These are phyloP conservation scores for Heliconius aoede DNA, from an alignment of 2,888 invertebrate species.

Conservation along the genomic window DNA sequence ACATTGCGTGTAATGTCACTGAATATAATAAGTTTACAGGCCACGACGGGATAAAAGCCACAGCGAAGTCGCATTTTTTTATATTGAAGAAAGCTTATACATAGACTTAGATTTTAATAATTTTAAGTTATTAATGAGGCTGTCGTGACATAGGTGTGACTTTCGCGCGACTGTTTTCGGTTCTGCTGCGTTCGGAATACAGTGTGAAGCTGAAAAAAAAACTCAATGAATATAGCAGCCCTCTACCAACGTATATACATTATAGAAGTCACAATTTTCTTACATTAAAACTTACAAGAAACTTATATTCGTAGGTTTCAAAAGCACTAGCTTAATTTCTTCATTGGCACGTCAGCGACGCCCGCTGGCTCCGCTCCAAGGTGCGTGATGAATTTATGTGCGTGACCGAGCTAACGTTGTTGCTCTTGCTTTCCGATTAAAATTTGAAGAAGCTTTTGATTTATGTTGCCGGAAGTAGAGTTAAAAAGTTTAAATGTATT, in stretches of 20 bases:
- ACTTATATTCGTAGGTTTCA: conserved; percentile 19
- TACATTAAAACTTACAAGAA: neutral
- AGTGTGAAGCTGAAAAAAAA: too few species aligned
- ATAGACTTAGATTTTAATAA: conserved; percentile 23
- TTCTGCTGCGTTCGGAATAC: too few species aligned
- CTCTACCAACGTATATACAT: neutral
- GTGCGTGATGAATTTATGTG: conserved; percentile 73
- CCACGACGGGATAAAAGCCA: neutral
- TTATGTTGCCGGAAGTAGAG: conserved; percentile 33
- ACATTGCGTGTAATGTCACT: too few species aligned
- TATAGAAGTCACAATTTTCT: neutral
- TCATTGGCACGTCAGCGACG: conserved; percentile 54
- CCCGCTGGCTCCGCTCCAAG: conserved; percentile 64
- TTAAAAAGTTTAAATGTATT: conserved; percentile 12
- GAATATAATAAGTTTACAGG: neutral
- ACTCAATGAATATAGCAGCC: too few species aligned
- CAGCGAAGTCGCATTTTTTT: neutral
- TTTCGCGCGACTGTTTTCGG: too few species aligned
- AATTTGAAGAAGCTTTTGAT: conserved; percentile 42
- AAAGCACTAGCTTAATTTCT: conserved; percentile 48
- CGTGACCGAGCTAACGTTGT: conserved; percentile 50
- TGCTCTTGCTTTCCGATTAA: conserved; percentile 44
- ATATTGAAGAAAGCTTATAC: neutral
- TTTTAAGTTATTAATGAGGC: conserved; percentile 39
- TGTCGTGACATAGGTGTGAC: too few species aligned